Conservation (phyloP, 2,113 vertebrate genomes). For the Ursus arctos region DNA sequence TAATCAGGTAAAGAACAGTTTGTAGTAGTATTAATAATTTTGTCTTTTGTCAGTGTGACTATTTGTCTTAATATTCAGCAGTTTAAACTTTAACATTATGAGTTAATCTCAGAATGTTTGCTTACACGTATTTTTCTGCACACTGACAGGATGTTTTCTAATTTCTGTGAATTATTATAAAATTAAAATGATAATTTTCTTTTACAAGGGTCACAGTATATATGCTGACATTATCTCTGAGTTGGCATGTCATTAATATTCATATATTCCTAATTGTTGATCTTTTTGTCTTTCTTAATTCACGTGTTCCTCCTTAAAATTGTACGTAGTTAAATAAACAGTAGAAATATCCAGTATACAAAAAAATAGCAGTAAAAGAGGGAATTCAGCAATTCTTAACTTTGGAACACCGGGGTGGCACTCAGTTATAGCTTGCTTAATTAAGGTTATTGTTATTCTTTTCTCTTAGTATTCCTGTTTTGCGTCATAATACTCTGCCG, state of each 20-base stretch:
- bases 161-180: constrained; percentile 38
- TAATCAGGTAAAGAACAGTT: neutral
- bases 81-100: constrained; percentile 22
- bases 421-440: neutral
- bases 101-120: constrained; percentile 46
- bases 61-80: neutral
- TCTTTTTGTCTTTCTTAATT: constrained; percentile 21
- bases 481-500: neutral
- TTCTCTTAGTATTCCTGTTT: neutral
- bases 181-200: neutral
- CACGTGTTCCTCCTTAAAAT: neutral
- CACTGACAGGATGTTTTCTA: neutral
- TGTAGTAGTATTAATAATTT: neutral
- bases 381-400: neutral
- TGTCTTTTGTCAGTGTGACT: neutral
- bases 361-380: neutral
- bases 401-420: neutral
- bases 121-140: neutral
- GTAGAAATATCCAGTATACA: neutral
- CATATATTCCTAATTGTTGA: neutral
- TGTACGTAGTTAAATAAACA: neutral
- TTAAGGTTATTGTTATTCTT: neutral
- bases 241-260: neutral
- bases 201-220: neutral
- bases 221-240: neutral